phyloP scores from a whole-genome alignment of 2,797 vertebrate genomes.

The Columba guinea region DNA sequence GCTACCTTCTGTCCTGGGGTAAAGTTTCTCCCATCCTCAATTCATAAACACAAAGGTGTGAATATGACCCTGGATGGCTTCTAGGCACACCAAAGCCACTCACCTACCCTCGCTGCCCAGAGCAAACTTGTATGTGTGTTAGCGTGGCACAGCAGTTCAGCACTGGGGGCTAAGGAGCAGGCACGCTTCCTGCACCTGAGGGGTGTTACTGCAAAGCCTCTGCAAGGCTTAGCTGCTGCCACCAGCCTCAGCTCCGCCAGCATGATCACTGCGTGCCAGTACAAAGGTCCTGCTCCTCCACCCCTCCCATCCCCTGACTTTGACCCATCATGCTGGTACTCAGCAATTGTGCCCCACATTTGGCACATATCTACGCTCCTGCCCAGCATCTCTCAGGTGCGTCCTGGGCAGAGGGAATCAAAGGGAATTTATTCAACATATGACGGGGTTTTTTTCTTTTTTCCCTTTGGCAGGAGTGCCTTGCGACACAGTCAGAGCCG shows the following conservation, averaged over 20 bases:
- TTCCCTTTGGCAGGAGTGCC: not conserved
- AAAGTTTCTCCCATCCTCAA: not conserved
- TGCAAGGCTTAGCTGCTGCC: not conserved
- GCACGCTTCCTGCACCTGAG: fast-evolving
- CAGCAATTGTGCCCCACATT: fast-evolving
- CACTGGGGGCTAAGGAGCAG: not conserved
- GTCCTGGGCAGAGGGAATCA: fast-evolving
- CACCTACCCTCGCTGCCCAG: fast-evolving
- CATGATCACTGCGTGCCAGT: fast-evolving
- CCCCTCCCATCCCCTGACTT: slow-evolving; percentile 31
- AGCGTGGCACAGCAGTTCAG: fast-evolving
- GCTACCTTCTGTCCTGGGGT: not conserved
- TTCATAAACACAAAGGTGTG: not conserved
- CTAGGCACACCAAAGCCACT: not conserved
- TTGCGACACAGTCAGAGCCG: not conserved
- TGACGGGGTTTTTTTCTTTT: not conserved
- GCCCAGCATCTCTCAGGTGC: not conserved
- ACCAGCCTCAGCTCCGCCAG: fast-evolving
- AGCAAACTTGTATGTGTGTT: fast-evolving
- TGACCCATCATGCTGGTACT: not conserved
- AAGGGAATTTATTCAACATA: not conserved
- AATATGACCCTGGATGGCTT: fast-evolving
- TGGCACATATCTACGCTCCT: not conserved
- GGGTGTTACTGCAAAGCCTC: not conserved
- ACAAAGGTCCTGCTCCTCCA: slow-evolving; percentile 38